Base-by-base conservation (phyloP, 2,888 invertebrate species). In the Agrotis ipsilon region DNA sequence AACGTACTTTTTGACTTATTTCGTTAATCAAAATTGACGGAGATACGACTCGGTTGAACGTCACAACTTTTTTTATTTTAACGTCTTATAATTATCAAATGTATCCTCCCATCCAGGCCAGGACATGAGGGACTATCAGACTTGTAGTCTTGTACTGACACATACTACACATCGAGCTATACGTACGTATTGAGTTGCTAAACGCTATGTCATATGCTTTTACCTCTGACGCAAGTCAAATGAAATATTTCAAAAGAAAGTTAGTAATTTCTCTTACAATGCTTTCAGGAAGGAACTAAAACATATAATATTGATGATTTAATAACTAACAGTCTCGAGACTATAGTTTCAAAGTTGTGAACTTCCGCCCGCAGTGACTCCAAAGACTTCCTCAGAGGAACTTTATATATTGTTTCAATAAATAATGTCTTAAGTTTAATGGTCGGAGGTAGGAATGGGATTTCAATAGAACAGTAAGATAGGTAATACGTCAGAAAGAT, bases 301-400 rank as follows among this genome's bases (percentile, higher is more conserved):
- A 67, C 52, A 32, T 9, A 52, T 21, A 24, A 49, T 45, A 4
- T 45, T 45, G 6, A 16, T n/a, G 27, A 55, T 32, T n/a, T 32
- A 32, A 55, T 55, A n/a, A 32, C 24, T 18, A 54, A 1, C 54
- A 16, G 54, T 27, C 51, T 52, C 21, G 2, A 21, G 51, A 52
- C 16, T 52, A 21, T 7, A 51, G 16, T 51, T 51, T 51, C 24
- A 24, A 18, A 62, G 49, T 62, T 51, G 13, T 1, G 7, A 21
- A 32, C 18, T 66, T 21, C 3, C 16, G 11, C 1, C 16, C 46
- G 9, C 14, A 19, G 39, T 48, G 24, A n/a, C 48, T 55, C 55
- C n/a, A 14, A 68, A 57, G 27, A 27, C 43, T 43, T n/a, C 18
- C 67, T n/a, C n/a, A n/a, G 18, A 39, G 19, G 49, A 49, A 68